Percentiles rank a stretch among this genome's conserved stretches.
These are phyloP conservation scores for Steinernema feltiae DNA, from an alignment of 1,140 invertebrate species.

Conservation along the genomic window DNA sequence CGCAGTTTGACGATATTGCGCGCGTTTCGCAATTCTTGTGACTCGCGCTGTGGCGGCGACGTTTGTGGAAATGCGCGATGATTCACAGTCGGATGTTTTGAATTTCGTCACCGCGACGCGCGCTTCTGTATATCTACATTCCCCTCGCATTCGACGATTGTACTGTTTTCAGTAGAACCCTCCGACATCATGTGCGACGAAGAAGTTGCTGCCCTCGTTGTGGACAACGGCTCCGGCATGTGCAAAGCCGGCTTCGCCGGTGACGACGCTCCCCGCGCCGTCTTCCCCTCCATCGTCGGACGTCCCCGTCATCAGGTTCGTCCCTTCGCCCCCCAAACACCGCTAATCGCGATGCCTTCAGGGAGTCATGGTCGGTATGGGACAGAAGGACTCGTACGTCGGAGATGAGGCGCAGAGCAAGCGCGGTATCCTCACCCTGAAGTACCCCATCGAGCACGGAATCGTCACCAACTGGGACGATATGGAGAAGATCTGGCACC, in stretches of 20 bases:
- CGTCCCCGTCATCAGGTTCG: conserved; percentile 60
- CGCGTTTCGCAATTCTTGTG: too few species aligned
- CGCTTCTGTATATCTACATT: too few species aligned
- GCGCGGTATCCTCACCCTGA: conserved; percentile 69
- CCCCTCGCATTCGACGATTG: too few species aligned
- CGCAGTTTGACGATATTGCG: too few species aligned
- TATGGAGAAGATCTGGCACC: conserved; percentile 66
- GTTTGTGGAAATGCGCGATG: too few species aligned
- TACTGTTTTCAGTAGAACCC: conserved; percentile 4
- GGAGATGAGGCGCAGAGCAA: conserved; percentile 92
- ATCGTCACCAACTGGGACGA: conserved; percentile 85
- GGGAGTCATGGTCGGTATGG: conserved; percentile 94
- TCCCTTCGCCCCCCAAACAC: not conserved
- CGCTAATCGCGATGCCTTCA: conserved; percentile 32
- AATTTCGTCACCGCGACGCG: too few species aligned
- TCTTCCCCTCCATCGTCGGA: conserved; percentile 66
- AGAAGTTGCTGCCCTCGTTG: conserved; percentile 73
- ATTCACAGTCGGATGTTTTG: too few species aligned
- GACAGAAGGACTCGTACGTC: conserved; percentile 90
- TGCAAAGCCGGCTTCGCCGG: conserved; percentile 69
- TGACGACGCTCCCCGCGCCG: conserved; percentile 67
- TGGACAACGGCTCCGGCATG: conserved; percentile 84
- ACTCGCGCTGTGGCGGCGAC: too few species aligned
- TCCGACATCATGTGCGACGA: conserved; percentile 64
- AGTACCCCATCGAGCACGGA: conserved; percentile 62